Base-by-base conservation (phyloP, 2,888 invertebrate genomes). In the Iphiclides podalirius region DNA sequence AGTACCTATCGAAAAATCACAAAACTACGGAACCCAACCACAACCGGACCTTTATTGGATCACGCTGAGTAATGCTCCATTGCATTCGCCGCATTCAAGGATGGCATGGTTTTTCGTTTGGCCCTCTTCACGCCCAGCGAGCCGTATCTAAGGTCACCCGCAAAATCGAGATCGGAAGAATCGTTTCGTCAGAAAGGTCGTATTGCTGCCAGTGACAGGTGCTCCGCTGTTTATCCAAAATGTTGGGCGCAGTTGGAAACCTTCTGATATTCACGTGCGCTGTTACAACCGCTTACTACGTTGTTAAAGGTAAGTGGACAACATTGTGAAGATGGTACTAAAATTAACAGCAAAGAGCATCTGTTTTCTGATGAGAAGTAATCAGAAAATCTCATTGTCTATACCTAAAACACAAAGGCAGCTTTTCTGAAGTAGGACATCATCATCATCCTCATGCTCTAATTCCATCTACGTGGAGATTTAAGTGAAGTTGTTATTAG, bases 31-130 rank as follows among this genome's bases (percentile, higher is more conserved):
- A 35, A 35, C 28, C 28, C 28, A n/a, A n/a, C 2, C 9, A 28
- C n/a, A 28, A n/a, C 9, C n/a, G 2, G n/a, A n/a, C n/a, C n/a
- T n/a, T n/a, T n/a, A n/a, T n/a, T n/a, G n/a, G n/a, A 28, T 9
- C 6, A 28, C 11, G 20, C 9, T 33, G n/a, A 12, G 40, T 42
- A 17, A 56, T 58, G 58, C 61, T 64, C 64, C 65, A 64, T 60
- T 58, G 70, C 70, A 75, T 62, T 70, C 46, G 51, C 46, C 68
- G 71, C 66, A 63, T 62, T 60, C 86, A 86, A 86, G 85, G 86
- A 85, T 86, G 82, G 17, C 72, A 76, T 70, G 59, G 64, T 77
- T 82, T 81, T 81, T 75, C 75, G 59, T 33, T 51, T 17, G 20
- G 35, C 50, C 49, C 49, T 72, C 71, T 74, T 64, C 58, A 60